phyloP scores from a whole-genome alignment of 2,888 invertebrate species.

The Thereva nobilitata region DNA sequence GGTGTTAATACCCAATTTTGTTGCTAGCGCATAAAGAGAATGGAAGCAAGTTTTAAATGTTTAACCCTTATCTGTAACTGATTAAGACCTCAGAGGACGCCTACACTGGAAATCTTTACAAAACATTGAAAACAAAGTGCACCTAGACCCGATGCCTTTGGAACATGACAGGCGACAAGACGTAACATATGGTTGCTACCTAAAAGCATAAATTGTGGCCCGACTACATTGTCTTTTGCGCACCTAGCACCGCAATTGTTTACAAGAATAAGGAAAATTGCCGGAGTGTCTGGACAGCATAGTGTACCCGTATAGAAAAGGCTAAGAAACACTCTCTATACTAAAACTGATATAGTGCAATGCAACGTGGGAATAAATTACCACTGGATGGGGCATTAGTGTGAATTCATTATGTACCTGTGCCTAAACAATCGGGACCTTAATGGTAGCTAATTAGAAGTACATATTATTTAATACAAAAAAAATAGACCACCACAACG shows the following conservation, averaged over 20 bases:
- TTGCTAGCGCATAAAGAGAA: not conserved
- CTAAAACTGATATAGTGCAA: constrained; percentile 7
- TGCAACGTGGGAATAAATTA: constrained; percentile 24
- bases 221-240: constrained; percentile 31
- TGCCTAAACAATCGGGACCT: no score
- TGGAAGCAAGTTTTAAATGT: constrained; percentile 10
- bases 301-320: constrained; percentile 14
- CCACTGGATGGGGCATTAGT: constrained; percentile 12
- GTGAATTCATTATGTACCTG: constrained; percentile 16
- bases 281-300: not conserved
- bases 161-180: constrained; percentile 35
- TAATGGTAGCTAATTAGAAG: no score
- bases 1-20: no score
- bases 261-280: constrained; percentile 31
- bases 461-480: no score
- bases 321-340: not conserved
- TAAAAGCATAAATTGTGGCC: constrained; percentile 29
- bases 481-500: no score
- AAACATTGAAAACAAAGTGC: constrained; percentile 24
- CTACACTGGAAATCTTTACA: constrained; percentile 11
- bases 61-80: constrained; percentile 32
- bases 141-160: constrained; percentile 14
- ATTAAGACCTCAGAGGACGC: constrained; percentile 32
- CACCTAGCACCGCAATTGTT: constrained; percentile 32
- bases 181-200: constrained; percentile 35